Base-by-base conservation (phyloP, 2,888 invertebrate species). In the Cartodere bifasciata region DNA sequence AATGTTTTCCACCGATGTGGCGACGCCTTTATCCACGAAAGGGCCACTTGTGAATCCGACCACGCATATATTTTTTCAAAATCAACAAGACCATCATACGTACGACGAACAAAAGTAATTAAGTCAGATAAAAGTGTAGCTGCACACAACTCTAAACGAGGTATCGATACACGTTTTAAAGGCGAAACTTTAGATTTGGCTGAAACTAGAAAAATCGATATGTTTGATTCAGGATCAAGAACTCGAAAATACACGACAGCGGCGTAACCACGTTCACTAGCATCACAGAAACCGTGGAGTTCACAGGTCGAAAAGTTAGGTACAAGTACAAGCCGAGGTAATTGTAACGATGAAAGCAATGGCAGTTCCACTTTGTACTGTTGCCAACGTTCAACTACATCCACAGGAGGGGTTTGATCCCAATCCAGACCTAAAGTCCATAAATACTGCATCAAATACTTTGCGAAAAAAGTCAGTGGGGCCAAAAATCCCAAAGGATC, bases 401-500 rank as follows among this genome's bases (percentile, higher is more conserved):
- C 20, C 16, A n/a, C n/a, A 10, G 38, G 25, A 6, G 32, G 32
- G 9, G 12, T 2, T n/a, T 33, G 25, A 29, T 41, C 40, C 38
- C 38, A 41, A 11, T 32, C 35, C 7, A 41, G n/a, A 5, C 31
- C 31, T 4, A 23, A 17, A n/a, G 16, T 28, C 38, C 40, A 41
- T n/a, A 38, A 12, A 13, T 28, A 24, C 32, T 49, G 47, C 6
- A 47, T 36, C 10, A 48, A 17, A 15, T 38, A 23, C 29, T 48
- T 49, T n/a, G 44, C 38, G 14, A 34, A 22, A 9, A 46, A 24
- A n/a, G 36, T 36, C 3, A 31, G 3, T 5, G 42, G 46, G 6
- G 35, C 28, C 7, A 45, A 17, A 32, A 42, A 46, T n/a, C 45
- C 45, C 4, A 45, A 23, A 9, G 46, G 45, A 32, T 46, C 45